These are phyloP conservation scores for Lipophrys pholis DNA, from an alignment of 2,113 vertebrate genomes.

Conservation along the genomic window DNA sequence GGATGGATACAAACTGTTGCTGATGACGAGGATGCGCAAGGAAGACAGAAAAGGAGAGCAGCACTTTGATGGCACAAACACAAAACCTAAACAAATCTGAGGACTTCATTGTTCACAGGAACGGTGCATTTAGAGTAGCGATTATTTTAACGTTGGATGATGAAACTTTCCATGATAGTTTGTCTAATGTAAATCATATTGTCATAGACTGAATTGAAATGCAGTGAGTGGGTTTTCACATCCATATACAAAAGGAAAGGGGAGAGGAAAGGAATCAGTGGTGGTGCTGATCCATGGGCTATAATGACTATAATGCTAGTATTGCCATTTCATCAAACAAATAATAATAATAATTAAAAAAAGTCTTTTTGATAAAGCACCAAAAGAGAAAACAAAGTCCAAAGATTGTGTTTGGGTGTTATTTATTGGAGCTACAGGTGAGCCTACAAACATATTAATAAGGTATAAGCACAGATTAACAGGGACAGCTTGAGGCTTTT, in stretches of 20 bases:
- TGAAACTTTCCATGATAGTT: neutral
- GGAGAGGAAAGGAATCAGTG: no score
- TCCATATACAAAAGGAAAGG: no score
- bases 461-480: neutral
- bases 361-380: neutral
- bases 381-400: slow-evolving; percentile 41
- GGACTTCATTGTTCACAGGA: slow-evolving; percentile 25
- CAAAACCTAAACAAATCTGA: slow-evolving; percentile 52
- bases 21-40: slow-evolving; percentile 52
- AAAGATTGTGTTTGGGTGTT: slow-evolving; percentile 46
- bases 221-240: neutral
- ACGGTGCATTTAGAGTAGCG: neutral
- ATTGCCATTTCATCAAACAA: no score
- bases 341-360: no score
- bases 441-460: neutral
- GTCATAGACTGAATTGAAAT: neutral
- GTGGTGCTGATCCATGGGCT: no score
- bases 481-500: neutral
- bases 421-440: slow-evolving; percentile 49
- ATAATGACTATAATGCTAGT: no score
- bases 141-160: neutral
- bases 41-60: slow-evolving; percentile 60
- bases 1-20: slow-evolving; percentile 69
- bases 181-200: neutral
- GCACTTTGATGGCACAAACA: slow-evolving; percentile 75